A percentile compares a stretch with the other conserved stretches of the same genome.
Evolutionary conservation across 2,888 invertebrate species (phyloP).

Genomic region (Synanthedon andrenaeformis): DNA sequence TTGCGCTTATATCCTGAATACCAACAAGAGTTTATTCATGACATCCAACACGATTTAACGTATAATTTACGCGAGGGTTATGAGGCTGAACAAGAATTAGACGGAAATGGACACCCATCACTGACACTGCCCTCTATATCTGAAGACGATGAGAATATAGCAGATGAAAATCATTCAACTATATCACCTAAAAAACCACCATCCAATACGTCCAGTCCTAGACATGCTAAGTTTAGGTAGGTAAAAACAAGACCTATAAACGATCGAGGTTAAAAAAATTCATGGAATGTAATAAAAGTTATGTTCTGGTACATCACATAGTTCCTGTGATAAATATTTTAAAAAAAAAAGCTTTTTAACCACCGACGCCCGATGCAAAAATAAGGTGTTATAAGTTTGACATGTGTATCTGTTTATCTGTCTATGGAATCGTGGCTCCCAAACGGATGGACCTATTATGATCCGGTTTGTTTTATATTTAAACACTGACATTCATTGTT

Average conservation of each 20-base stretch:
- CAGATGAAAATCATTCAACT: constrained; percentile 72
- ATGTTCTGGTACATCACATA: too few species aligned
- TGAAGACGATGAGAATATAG: constrained; percentile 93
- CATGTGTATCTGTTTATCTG: too few species aligned
- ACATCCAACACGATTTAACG: constrained; percentile 94
- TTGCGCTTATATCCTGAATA: constrained; percentile 93
- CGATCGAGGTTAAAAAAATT: too few species aligned
- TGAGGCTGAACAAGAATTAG: constrained; percentile 85
- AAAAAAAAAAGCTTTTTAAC: too few species aligned
- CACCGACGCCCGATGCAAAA: too few species aligned
- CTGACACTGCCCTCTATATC: constrained; percentile 92
- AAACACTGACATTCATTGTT: too few species aligned
- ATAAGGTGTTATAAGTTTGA: too few species aligned
- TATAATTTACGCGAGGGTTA: constrained; percentile 95
- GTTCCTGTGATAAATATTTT: too few species aligned
- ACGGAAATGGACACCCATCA: constrained; percentile 82
- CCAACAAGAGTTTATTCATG: constrained; percentile 92
- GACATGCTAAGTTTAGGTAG: constrained; percentile 74
- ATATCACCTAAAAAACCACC: constrained; percentile 73
- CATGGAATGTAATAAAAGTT: too few species aligned
- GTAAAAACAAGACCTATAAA: constrained; percentile 10
- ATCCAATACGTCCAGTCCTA: constrained; percentile 74
- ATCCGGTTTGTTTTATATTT: too few species aligned
- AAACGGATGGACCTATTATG: too few species aligned
- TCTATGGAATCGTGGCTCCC: too few species aligned